These are phyloP conservation scores for Drosophila histrio DNA, from an alignment of 2,888 invertebrate genomes.

Conservation along the genomic window DNA sequence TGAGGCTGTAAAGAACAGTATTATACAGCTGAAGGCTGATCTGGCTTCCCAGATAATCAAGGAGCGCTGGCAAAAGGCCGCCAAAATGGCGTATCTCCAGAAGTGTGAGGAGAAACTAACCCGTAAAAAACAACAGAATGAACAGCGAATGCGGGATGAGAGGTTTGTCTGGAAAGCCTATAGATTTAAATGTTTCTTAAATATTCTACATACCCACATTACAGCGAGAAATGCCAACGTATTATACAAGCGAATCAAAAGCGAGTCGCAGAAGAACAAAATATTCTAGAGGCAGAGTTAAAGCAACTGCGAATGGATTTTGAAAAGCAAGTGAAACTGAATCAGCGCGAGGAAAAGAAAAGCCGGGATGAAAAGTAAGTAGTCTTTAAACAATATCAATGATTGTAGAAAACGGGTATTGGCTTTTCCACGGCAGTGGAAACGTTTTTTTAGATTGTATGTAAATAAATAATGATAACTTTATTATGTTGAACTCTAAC, in stretches of 20 bases:
- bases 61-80: slow-evolving; percentile 23
- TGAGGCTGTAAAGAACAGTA: slow-evolving; percentile 27
- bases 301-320: slow-evolving; percentile 50
- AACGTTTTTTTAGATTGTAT: too few relatives aligned
- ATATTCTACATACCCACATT: not conserved
- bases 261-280: slow-evolving; percentile 57
- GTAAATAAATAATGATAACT: not conserved
- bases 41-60: slow-evolving; percentile 20
- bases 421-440: not conserved
- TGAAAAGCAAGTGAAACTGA: slow-evolving; percentile 51
- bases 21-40: slow-evolving; percentile 8
- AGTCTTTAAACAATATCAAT: too few relatives aligned
- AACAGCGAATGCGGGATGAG: slow-evolving; percentile 37
- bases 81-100: slow-evolving; percentile 18
- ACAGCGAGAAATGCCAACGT: slow-evolving; percentile 72
- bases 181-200: not conserved
- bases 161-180: slow-evolving; percentile 10
- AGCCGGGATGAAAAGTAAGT: slow-evolving; percentile 79
- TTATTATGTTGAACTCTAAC: too few relatives aligned
- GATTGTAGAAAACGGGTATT: too few relatives aligned
- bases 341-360: slow-evolving; percentile 61
- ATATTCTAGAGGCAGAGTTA: slow-evolving; percentile 64
- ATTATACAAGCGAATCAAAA: slow-evolving; percentile 64
- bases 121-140: slow-evolving; percentile 8
- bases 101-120: slow-evolving; percentile 32